Evolutionary conservation across 1,140 invertebrate species (phyloP), one percentile per base, ranked within the genome.

Genomic region (Arctopsyche grandis): DNA sequence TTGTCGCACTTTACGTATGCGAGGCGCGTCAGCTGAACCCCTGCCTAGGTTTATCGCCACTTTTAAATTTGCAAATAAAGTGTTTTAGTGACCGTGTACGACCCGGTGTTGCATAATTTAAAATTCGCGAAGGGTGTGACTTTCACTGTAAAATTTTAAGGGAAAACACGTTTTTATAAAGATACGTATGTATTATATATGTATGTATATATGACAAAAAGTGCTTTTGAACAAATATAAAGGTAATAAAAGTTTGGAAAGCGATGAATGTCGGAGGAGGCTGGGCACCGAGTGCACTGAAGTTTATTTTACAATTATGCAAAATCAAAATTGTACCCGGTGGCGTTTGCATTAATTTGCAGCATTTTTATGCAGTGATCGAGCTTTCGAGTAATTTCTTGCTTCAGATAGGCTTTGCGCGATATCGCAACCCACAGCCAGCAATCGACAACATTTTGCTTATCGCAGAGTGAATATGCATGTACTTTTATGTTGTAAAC

Each of bases 291-390:
- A 73, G 21, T 48, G 70, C 16, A 24, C 44, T 29, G 19, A 74
- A 76, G 74, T 63, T 76, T 76, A 76, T 76, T 76, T 76, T 63
- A 58, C 74, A 76, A 76, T 76, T 76, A 76, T 76, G 74, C 74
- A 76, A 76, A 76, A 58, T 76, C 29, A 14, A 76, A 76, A 76
- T 76, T 76, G 74, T 76, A 76, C 74, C 74, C 74, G 56, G 16
- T 63, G 74, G 74, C 74, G 56, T 76, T 76, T 76, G 74, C 74
- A 76, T 76, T 76, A 76, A 76, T 76, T 76, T 38, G 56, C 9
- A 16, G 74, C 19, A 29, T 76, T 76, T 76, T 76, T 76, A 63
- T 76, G 58, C 38, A 38, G 56, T 26, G 74, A 24, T 29, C 74
- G 56, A 74, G 71, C 71, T 74, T 74, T 74, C 21, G 46, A 22